Evolutionary conservation across 2,113 vertebrate species (phyloP).

Genomic region (Leptodactylus fuscus): DNA sequence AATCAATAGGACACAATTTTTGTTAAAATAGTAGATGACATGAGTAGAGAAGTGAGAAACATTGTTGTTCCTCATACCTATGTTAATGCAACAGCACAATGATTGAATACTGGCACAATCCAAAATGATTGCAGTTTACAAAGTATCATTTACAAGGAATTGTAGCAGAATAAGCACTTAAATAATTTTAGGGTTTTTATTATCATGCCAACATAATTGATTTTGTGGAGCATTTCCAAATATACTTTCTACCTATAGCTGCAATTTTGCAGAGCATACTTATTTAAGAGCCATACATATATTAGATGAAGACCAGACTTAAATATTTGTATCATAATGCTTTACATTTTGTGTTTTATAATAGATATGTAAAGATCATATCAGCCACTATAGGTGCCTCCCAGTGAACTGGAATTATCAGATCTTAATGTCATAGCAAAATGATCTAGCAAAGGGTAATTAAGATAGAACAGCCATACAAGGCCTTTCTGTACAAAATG

Average conservation of each 20-base stretch:
- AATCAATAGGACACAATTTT: neutral
- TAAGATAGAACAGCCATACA: too few relatives aligned
- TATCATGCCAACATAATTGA: constrained; percentile 8
- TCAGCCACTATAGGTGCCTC: too few relatives aligned
- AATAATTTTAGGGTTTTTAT: neutral
- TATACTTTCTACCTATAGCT: neutral
- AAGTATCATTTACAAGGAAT: neutral
- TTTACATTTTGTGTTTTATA: too few relatives aligned
- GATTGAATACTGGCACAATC: neutral
- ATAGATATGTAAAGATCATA: too few relatives aligned
- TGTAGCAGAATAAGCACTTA: constrained; percentile 16
- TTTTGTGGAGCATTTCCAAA: constrained; percentile 5
- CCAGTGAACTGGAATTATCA: too few relatives aligned
- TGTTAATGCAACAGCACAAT: neutral
- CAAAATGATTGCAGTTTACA: constrained; percentile 3
- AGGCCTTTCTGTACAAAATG: too few relatives aligned
- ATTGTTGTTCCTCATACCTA: neutral
- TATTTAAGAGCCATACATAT: neutral
- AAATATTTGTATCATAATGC: neutral
- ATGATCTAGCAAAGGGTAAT: too few relatives aligned
- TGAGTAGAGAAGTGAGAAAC: neutral
- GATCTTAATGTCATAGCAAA: too few relatives aligned
- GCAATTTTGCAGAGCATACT: neutral
- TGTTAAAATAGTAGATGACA: neutral
- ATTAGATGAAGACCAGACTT: neutral